Conservation (phyloP, 2,113 vertebrate genomes). For the Mohoua ochrocephala region DNA sequence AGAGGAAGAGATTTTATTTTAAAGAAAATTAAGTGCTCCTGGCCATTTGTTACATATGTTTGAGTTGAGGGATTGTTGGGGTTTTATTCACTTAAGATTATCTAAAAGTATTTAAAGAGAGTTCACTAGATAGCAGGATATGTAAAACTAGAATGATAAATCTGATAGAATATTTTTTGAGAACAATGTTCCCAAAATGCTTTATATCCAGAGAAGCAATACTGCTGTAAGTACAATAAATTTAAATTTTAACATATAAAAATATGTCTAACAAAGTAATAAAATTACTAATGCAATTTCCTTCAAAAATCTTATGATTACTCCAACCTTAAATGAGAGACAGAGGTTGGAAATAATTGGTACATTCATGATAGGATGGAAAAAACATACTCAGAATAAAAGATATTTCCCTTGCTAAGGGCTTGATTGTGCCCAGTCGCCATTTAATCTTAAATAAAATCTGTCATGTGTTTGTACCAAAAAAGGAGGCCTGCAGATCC, state of each 20-base stretch:
- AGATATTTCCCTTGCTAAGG: background rate
- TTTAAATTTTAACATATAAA: background rate
- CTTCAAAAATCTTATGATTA: background rate
- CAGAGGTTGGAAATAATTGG: background rate
- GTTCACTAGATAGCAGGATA: background rate
- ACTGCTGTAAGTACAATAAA: background rate
- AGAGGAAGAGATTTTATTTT: slow-evolving; percentile 40
- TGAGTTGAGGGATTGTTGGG: background rate
- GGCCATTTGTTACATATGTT: background rate
- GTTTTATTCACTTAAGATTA: background rate
- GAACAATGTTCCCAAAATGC: background rate
- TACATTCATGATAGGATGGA: background rate
- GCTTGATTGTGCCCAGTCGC: background rate
- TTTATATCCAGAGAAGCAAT: background rate
- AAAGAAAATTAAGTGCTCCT: background rate
- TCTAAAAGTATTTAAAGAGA: background rate
- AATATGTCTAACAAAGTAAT: background rate
- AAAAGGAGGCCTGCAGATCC: background rate
- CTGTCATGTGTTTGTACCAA: background rate
- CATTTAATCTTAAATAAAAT: background rate
- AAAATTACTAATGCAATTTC: background rate
- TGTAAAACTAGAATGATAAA: background rate
- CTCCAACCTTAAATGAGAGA: background rate
- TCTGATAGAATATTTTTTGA: background rate
- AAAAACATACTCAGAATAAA: background rate